Evolutionary conservation across 2,797 vertebrate species (phyloP), one percentile per base, ranked within the genome.

Genomic region (Loris lydekkerianus): DNA sequence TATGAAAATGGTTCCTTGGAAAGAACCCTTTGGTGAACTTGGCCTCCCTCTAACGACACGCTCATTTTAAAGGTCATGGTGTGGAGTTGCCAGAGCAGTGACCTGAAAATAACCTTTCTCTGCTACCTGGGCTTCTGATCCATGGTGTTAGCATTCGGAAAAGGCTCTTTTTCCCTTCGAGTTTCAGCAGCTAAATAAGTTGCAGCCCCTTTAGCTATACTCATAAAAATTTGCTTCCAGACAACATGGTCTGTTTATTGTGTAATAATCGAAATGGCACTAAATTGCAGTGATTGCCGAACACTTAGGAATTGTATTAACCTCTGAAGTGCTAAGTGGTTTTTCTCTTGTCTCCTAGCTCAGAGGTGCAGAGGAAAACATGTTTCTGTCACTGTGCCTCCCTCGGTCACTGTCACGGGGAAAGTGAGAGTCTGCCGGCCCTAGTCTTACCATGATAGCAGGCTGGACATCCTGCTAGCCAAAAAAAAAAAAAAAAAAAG

Each of bases 201-300:
- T 98, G 98, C 98, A 98, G 97, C 97, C 98, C 99, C 98, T 98
- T 98, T 98, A 99, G 99, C 99, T 98, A 98, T 98, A 98, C 98
- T 99, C 98, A 99, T 99, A 99, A 99, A 99, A 99, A 98, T 98
- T 99, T 98, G 98, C 99, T 99, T 98, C 98, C 98, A 98, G 98
- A 98, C 98, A 99, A 99, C 98, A 98, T 98, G 98, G 98, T 99
- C 98, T 99, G 98, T 99, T 98, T 99, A 98, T 99, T 98, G 98
- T 98, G 98, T 98, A 99, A 99, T 99, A 99, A 99, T 98, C 98
- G 98, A 98, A 99, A 99, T 98, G 98, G 98, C 98, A 98, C 98
- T 98, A 99, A 99, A 99, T 98, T 99, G 98, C 98, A 97, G 97
- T 98, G 98, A 99, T 98, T 98, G 98, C 98, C 95, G 98, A 98